Percentiles rank a stretch among this genome's conserved stretches.
These are phyloP conservation scores for Atractosteus spatula DNA, from an alignment of 2,113 vertebrate genomes.

Conservation along the genomic window DNA sequence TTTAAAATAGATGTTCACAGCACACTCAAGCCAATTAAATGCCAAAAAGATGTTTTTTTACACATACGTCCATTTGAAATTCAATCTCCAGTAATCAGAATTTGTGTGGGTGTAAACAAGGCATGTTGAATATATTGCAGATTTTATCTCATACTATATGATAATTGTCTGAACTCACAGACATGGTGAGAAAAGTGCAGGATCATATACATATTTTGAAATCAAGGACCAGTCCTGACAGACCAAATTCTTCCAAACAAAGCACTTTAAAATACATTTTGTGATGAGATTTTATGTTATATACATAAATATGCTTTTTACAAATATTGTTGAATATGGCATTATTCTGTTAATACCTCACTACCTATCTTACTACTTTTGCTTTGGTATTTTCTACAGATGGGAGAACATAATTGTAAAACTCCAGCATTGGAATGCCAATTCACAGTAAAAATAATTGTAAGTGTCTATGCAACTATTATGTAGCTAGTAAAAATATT, in stretches of 20 bases:
- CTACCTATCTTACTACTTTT: too few species aligned
- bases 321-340: slow-evolving; percentile 2
- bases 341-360: neutral
- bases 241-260: neutral
- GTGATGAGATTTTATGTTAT: slow-evolving; percentile 1
- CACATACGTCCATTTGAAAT: neutral
- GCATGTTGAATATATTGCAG: slow-evolving; percentile 6
- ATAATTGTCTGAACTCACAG: slow-evolving; percentile 5
- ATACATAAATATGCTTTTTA: neutral
- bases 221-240: neutral
- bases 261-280: neutral
- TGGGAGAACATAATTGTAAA: too few species aligned
- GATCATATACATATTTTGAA: slow-evolving; percentile 1
- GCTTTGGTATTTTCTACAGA: too few species aligned
- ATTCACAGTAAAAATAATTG: too few species aligned
- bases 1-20: slow-evolving; percentile 15
- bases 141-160: neutral
- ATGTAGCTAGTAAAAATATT: too few species aligned
- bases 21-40: neutral
- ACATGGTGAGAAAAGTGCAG: slow-evolving; percentile 1
- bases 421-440: too few species aligned
- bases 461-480: too few species aligned
- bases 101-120: neutral
- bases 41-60: neutral
- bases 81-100: neutral